Conservation (phyloP, 2,113 vertebrate genomes). For the Tachysurus fulvidraco region DNA sequence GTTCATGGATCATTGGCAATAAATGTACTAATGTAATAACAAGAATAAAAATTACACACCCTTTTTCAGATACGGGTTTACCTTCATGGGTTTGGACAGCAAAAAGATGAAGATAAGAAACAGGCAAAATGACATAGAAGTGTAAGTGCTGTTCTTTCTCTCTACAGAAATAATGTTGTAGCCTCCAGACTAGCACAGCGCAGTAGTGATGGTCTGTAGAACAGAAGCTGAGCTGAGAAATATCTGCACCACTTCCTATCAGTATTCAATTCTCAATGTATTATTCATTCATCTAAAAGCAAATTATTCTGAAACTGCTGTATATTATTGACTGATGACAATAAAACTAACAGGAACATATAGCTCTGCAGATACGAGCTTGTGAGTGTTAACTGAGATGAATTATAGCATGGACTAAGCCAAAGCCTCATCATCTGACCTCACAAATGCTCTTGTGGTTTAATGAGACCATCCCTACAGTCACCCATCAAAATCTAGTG, state of each 20-base stretch:
- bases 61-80: conserved; percentile 90
- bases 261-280: background rate
- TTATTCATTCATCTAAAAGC: background rate
- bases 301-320: background rate
- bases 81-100: conserved; percentile 87
- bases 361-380: background rate
- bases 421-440: no score
- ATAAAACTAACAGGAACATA: background rate
- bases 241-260: background rate
- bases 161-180: background rate
- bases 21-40: background rate
- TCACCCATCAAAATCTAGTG: background rate
- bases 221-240: background rate
- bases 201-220: background rate
- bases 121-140: conserved; percentile 85
- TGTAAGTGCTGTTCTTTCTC: conserved; percentile 74
- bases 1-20: background rate
- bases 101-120: conserved; percentile 87
- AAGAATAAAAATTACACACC: conserved; percentile 49
- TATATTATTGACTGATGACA: background rate
- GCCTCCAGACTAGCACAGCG: background rate
- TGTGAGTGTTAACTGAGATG: background rate
- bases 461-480: background rate
- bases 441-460: no score
- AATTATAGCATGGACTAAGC: no score